Evolutionary conservation across 2,888 invertebrate genomes (phyloP).

Genomic region (Yponomeuta sedellus): DNA sequence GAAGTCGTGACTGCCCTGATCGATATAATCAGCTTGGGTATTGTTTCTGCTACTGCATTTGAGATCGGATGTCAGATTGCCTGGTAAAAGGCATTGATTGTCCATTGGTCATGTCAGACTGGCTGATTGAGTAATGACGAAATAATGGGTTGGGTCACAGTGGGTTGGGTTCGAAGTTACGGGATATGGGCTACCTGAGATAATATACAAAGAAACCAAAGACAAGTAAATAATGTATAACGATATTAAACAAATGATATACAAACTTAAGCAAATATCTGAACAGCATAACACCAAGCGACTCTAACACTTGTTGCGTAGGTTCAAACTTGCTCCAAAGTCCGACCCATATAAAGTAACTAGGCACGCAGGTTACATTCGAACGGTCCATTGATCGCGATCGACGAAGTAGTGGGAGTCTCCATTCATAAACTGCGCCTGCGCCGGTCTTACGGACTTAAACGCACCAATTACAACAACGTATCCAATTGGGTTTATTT

Average conservation of each 20-base stretch:
- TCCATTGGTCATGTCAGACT: conserved; percentile 1
- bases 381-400: conserved; percentile 55
- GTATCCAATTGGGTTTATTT: neutral
- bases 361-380: conserved; percentile 10
- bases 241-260: neutral
- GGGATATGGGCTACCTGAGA: no score
- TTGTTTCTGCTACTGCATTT: conserved; percentile 14
- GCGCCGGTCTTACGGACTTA: conserved; percentile 25
- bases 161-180: neutral
- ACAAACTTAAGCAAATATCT: neutral
- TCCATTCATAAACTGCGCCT: conserved; percentile 52
- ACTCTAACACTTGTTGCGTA: conserved; percentile 1
- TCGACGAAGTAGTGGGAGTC: conserved; percentile 42
- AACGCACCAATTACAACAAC: conserved; percentile 23
- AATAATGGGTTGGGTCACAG: neutral
- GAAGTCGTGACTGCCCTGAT: conserved; percentile 11
- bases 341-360: conserved; percentile 4
- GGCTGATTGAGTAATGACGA: neutral
- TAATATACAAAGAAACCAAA: no score
- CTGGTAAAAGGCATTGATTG: neutral
- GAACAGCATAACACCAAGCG: neutral
- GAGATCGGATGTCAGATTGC: neutral
- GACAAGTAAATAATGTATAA: no score
- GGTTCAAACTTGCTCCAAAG: neutral
- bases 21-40: conserved; percentile 4